A percentile compares a stretch with the other conserved stretches of the same genome.
Conservation (phyloP, 2,888 invertebrate genomes). For the Nephrotoma guestfalica region DNA sequence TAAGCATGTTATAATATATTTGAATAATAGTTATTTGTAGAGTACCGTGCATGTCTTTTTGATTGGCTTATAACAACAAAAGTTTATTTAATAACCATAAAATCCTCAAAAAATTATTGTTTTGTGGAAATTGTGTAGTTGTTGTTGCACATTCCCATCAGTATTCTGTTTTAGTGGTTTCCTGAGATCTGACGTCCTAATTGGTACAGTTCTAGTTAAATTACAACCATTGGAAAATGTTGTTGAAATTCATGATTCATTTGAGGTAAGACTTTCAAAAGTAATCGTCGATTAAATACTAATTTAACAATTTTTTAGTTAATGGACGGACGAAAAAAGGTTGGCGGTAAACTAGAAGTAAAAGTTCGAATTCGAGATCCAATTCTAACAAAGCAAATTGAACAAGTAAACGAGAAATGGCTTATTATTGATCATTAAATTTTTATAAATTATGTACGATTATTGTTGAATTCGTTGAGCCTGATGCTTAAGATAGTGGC, state of each 20-base stretch:
- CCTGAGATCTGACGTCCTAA: slow-evolving; percentile 70
- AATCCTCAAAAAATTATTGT: slow-evolving; percentile 4
- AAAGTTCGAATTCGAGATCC: slow-evolving; percentile 80
- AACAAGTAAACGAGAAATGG: slow-evolving; percentile 84
- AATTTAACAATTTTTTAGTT: slow-evolving; percentile 42
- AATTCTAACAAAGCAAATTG: slow-evolving; percentile 74
- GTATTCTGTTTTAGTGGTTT: slow-evolving; percentile 77
- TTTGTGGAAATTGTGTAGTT: slow-evolving; percentile 3
- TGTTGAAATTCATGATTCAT: slow-evolving; percentile 81
- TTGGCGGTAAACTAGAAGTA: slow-evolving; percentile 83
- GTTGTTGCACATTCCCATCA: slow-evolving; percentile 4
- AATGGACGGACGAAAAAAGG: slow-evolving; percentile 75
- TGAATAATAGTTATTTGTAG: background rate
- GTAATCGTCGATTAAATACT: slow-evolving; percentile 1
- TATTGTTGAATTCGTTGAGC: background rate
- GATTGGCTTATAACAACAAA: background rate
- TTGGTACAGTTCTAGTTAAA: slow-evolving; percentile 74
- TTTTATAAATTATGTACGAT: background rate
- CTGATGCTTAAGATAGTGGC: background rate
- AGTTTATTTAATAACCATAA: background rate
- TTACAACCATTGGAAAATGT: slow-evolving; percentile 77
- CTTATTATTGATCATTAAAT: slow-evolving; percentile 52
- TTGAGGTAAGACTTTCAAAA: slow-evolving; percentile 58
- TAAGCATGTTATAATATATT: slow-evolving; percentile 29
- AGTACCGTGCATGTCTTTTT: background rate